Evolutionary conservation across 2,888 invertebrate genomes (phyloP).

Genomic region (Hypena proboscidalis): DNA sequence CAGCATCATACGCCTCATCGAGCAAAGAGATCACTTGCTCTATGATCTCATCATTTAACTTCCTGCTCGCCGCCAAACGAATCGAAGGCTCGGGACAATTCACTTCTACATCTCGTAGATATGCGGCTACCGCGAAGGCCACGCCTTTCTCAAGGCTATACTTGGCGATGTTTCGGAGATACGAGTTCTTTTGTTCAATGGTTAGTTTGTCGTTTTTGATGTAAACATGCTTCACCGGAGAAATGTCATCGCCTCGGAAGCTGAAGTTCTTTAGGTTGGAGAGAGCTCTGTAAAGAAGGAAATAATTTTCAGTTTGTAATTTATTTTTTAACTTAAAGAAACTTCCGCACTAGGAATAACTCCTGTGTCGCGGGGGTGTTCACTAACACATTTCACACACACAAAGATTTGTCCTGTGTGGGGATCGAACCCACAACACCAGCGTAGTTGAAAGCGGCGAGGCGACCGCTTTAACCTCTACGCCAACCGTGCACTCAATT

Average conservation of each 20-base stretch:
- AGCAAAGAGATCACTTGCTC: constrained; percentile 60
- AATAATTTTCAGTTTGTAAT: no score
- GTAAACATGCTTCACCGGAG: constrained; percentile 91
- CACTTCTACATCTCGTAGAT: constrained; percentile 88
- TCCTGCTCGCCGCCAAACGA: constrained; percentile 88
- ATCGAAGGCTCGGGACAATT: constrained; percentile 89
- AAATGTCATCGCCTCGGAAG: constrained; percentile 86
- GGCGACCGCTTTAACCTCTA: no score
- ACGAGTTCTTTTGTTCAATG: constrained; percentile 73
- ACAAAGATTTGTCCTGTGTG: no score
- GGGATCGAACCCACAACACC: no score
- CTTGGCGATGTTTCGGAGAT: constrained; percentile 87
- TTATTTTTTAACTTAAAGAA: no score
- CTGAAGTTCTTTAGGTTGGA: constrained; percentile 72
- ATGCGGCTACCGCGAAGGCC: constrained; percentile 89
- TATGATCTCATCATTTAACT: constrained; percentile 88
- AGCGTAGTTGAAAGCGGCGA: no score
- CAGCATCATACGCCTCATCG: constrained; percentile 73
- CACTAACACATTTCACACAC: no score
- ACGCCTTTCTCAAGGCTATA: constrained; percentile 88
- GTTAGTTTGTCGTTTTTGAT: constrained; percentile 81
- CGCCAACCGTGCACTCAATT: no score
- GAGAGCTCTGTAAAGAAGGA: constrained; percentile 73
- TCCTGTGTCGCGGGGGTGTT: no score
- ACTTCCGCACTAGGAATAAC: no score